Percentiles rank a stretch among this genome's conserved stretches.
phyloP scores from a whole-genome alignment of 2,888 invertebrate genomes.

The Cactoblastis cactorum region DNA sequence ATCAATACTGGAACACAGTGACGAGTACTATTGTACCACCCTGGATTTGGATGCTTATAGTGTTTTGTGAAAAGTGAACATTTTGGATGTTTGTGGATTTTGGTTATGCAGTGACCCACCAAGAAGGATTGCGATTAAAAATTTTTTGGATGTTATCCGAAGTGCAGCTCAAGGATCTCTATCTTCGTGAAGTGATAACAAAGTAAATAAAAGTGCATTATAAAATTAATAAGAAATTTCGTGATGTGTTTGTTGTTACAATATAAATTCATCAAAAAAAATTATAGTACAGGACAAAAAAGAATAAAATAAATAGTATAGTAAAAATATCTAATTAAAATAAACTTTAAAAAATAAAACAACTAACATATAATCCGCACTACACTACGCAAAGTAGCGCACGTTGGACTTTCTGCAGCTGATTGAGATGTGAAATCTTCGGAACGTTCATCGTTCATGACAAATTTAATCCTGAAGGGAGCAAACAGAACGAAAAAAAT shows the following conservation, averaged over 20 bases:
- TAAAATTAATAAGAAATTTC: constrained; percentile 30
- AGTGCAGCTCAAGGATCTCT: constrained; percentile 43
- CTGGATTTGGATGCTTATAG: constrained; percentile 69
- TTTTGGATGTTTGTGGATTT: constrained; percentile 53
- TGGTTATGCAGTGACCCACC: constrained; percentile 69
- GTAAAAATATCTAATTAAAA: constrained; percentile 7
- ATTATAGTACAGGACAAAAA: constrained; percentile 14
- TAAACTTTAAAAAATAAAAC: constrained; percentile 31
- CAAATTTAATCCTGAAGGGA: not conserved
- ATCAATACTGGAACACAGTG: constrained; percentile 85
- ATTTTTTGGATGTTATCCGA: constrained; percentile 46
- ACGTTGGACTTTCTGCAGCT: constrained; percentile 55
- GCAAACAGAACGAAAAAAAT: not conserved
- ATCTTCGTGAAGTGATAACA: constrained; percentile 43
- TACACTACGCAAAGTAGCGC: constrained; percentile 41
- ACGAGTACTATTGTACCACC: constrained; percentile 72
- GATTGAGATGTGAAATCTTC: constrained; percentile 45
- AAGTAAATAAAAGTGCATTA: constrained; percentile 48
- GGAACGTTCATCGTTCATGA: constrained; percentile 47
- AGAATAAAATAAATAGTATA: constrained; percentile 11
- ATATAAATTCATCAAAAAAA: constrained; percentile 26
- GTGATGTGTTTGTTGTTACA: constrained; percentile 35
- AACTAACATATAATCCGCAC: constrained; percentile 29
- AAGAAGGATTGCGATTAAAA: constrained; percentile 64
- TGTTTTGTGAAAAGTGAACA: constrained; percentile 65